phyloP scores from a whole-genome alignment of 2,113 vertebrate species.

The Porphyrio hochstetteri region DNA sequence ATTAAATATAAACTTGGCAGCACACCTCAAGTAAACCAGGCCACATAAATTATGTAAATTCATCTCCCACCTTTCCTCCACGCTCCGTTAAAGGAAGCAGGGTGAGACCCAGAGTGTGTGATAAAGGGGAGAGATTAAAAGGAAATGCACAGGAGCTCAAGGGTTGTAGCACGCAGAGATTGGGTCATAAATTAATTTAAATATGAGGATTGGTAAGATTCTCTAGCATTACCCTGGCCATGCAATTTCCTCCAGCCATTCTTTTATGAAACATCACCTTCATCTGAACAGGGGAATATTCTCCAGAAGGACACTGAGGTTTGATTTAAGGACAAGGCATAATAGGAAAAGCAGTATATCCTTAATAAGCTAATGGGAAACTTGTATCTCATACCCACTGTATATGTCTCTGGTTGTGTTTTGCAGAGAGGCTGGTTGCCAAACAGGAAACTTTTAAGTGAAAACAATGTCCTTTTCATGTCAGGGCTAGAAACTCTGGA shows the following conservation, averaged over 20 bases:
- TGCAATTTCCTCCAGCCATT: neutral
- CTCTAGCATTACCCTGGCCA: neutral
- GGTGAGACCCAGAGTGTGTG: neutral
- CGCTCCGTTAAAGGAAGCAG: neutral
- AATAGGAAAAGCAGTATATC: neutral
- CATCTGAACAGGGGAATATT: neutral
- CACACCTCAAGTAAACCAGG: neutral
- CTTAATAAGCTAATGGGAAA: neutral
- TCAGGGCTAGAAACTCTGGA: neutral
- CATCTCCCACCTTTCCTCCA: neutral
- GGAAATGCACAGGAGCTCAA: neutral
- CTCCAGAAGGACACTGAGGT: neutral
- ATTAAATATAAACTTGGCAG: conserved; percentile 29
- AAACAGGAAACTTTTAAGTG: neutral
- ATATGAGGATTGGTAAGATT: neutral
- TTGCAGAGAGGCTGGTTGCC: neutral
- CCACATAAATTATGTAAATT: conserved; percentile 16
- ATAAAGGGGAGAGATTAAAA: neutral
- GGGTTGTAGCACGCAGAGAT: neutral
- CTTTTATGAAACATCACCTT: neutral
- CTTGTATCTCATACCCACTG: neutral
- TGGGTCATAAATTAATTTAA: conserved; percentile 10
- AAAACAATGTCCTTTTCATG: neutral
- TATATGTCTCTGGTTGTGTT: neutral
- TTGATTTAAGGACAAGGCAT: neutral